A percentile compares a stretch with the other conserved stretches of the same genome.
Evolutionary conservation across 30 jellyfish, hydroid and myxozoan species (phyloP).

Genomic region (Clytia hemisphaerica): DNA sequence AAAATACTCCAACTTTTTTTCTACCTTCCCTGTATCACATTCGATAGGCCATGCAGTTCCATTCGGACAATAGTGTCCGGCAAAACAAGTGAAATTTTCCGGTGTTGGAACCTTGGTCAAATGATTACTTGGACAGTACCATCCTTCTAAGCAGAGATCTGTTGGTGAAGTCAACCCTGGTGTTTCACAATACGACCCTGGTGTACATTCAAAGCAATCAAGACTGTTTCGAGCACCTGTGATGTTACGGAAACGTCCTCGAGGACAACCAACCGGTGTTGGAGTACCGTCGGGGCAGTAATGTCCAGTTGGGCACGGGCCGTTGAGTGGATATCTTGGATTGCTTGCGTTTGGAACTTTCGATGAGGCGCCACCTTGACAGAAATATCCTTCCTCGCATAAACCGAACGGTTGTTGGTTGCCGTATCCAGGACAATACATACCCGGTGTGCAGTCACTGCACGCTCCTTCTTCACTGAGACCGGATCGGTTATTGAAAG

Average conservation of each 20-base stretch:
- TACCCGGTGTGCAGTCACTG: conserved; percentile 68
- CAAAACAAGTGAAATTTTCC: conserved; percentile 65
- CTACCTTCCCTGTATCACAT: conserved; percentile 76
- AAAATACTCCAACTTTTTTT: no score
- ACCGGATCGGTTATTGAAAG: conserved; percentile 81
- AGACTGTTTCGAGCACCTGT: conserved; percentile 64
- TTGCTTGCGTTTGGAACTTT: conserved; percentile 61
- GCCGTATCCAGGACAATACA: conserved; percentile 72
- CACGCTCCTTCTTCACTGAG: conserved; percentile 45
- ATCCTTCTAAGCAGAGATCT: conserved; percentile 67
- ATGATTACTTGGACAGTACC: conserved; percentile 81
- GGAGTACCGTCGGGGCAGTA: conserved; percentile 88
- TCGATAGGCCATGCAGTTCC: conserved; percentile 79
- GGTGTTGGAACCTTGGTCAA: conserved; percentile 61
- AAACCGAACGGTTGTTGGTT: conserved; percentile 57
- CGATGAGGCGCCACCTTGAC: conserved; percentile 80
- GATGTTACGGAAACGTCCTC: conserved; percentile 56
- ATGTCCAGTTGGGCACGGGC: conserved; percentile 81
- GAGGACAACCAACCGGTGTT: conserved; percentile 74
- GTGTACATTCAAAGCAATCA: conserved; percentile 74
- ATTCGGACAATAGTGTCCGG: conserved; percentile 87
- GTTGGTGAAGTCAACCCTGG: conserved; percentile 70
- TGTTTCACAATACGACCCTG: conserved; percentile 76
- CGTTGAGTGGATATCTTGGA: conserved; percentile 52
- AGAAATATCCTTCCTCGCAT: conserved; percentile 76